A percentile compares a stretch with the other conserved stretches of the same genome.
Conservation (phyloP, 1,140 invertebrate genomes). For the Belonocnema kinseyi region DNA sequence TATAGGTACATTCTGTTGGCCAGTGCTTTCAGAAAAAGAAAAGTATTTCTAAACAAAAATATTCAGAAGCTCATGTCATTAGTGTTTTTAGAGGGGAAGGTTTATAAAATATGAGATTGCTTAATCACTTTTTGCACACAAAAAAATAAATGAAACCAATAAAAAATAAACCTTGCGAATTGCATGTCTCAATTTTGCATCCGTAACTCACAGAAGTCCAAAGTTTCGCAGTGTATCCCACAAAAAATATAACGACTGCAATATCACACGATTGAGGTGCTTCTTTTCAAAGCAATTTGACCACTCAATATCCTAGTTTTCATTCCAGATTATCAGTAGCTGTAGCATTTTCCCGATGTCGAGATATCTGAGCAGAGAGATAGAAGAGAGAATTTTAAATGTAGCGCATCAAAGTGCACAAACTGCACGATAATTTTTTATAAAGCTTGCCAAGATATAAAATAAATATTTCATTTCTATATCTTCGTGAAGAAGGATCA, state of each 20-base stretch:
- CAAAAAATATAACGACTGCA: slow-evolving; percentile 22
- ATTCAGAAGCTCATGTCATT: neutral
- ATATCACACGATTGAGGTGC: slow-evolving; percentile 18
- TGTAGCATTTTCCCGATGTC: neutral
- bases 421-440: too few species aligned
- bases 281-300: slow-evolving; percentile 28
- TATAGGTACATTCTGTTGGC: too few species aligned
- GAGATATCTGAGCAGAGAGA: neutral
- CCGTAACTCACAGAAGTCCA: neutral
- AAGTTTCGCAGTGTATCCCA: slow-evolving; percentile 7
- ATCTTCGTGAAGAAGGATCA: too few species aligned
- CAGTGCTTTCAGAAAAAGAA: too few species aligned
- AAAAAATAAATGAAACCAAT: too few species aligned
- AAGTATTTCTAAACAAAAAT: too few species aligned
- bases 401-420: too few species aligned
- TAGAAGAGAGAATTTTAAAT: too few species aligned
- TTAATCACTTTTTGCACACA: neutral
- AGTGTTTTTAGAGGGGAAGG: neutral
- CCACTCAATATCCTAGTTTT: slow-evolving; percentile 18
- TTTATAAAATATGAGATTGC: slow-evolving; percentile 15
- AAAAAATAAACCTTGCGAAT: slow-evolving; percentile 9
- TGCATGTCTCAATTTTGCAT: slow-evolving; percentile 24
- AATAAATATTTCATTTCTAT: too few species aligned
- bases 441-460: too few species aligned
- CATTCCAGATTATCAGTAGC: slow-evolving; percentile 3